Evolutionary conservation across 2,113 vertebrate genomes (phyloP), one percentile per base, ranked within the genome.

Genomic region (Corydoras maculifer): DNA sequence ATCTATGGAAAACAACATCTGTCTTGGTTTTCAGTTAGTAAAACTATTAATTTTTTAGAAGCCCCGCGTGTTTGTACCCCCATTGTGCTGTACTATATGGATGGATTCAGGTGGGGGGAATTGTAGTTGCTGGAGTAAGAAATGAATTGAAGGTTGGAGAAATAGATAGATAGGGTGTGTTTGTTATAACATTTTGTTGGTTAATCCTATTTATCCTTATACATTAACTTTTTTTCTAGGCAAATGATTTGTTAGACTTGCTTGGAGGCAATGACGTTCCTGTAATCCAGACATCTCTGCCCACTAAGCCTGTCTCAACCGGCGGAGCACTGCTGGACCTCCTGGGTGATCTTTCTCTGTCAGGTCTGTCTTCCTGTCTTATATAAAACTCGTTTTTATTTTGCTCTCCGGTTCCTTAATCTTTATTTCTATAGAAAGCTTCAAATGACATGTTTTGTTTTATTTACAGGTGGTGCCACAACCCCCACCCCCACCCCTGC

Each of bases 241-340:
- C 92, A 76, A 98, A 93, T 85, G 94, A 98, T 87, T 91, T 99
- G 82, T 91, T 99, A 88, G 97, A 96, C 85, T 87, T 99, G 73
- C 81, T 99, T 72, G 94, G 93, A 69, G 93, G 88, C 85, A 97
- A 90, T 79, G 94, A 99, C 75, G 90, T 91, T 65, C 91, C 94
- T 62, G 92, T 96, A 77, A 98, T 99, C 84, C 92, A 92, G 76
- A 97, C 92, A 60, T 89, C 86, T 29, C 86, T 93, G 78, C 87
- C 93, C 80, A 92, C 82, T 73, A 98, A 98, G 83, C 93, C 92
- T 35, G 87, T 90, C 14, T 92, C 92, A 83, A 91, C 92, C 80
- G 97, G 95, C 77, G 97, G 95, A 80, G 95, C 97, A 82, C 92
- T 99, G 67, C 93, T 99, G 62, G 95, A 97, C 78, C 91, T 99